Conservation (phyloP, 2,797 vertebrate species). For the Pitangus sulphuratus region DNA sequence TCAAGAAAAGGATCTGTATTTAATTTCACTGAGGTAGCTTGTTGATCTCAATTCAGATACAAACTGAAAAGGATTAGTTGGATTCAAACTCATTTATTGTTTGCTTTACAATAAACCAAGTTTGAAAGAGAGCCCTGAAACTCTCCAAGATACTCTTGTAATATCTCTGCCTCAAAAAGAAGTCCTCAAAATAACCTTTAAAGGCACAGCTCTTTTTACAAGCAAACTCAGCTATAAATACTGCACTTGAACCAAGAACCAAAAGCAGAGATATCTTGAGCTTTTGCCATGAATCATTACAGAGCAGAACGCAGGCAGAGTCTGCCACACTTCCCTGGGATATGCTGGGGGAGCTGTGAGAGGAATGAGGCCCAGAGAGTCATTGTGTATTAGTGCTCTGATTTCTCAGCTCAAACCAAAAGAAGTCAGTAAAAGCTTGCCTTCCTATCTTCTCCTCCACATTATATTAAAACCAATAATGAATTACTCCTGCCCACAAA, state of each 20-base stretch:
- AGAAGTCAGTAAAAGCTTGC: not conserved
- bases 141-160: not conserved
- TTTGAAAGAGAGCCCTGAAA: not conserved
- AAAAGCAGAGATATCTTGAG: not conserved
- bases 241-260: not conserved
- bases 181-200: not conserved
- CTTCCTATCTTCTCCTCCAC: not conserved
- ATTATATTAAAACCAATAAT: not conserved
- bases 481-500: not conserved
- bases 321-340: not conserved
- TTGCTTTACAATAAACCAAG: not conserved
- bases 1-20: not conserved
- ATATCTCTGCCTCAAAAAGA: not conserved
- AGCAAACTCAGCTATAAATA: not conserved
- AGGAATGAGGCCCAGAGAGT: accelerated
- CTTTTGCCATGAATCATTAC: not conserved
- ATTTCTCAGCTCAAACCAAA: not conserved
- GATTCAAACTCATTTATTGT: not conserved
- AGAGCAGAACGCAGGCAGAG: not conserved
- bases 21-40: not conserved
- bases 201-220: not conserved
- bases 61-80: not conserved
- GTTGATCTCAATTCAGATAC: not conserved
- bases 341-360: not conserved
- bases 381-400: not conserved